Base-by-base conservation (phyloP, 2,113 vertebrate species). In the Microtus richardsoni region DNA sequence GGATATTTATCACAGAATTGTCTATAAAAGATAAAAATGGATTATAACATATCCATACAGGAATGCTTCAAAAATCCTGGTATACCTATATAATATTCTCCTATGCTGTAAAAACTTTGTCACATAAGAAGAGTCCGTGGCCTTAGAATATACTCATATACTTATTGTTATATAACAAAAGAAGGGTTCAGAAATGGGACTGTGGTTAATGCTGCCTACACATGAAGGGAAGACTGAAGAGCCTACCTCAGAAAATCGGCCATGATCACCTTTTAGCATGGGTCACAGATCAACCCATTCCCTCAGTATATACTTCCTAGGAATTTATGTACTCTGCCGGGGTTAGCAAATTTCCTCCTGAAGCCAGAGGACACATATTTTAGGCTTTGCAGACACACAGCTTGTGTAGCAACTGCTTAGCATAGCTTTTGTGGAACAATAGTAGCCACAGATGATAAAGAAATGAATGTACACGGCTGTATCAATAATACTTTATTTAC, bases 401-500 rank as follows among this genome's bases (percentile, higher is more conserved):
- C 33, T 68, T 94, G 73, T 39, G 12, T 13, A 78, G 13, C 58
- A 91, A 49, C 87, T 62, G 62, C 60, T 87, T 36, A 47, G 3
- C 17, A 52, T 85, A 73, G 54, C n/a, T 7, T 80, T 75, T 44
- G 21, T 49, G 47, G 30, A 58, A 54, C 22, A 89, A 66, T 30
- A 93, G 49, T 14, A 85, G 77, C 73, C n/a, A n/a, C 1, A 62
- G 74, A 79, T 4, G 24, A 28, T 58, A 30, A 3, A 49, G 68
- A 47, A 52, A 82, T 89, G 73, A 92, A 92, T n/a, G 64, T 14
- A 13, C 26, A 11, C 6, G 21, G 26, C 36, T 92, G 24, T 93
- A 74, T 80, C 58, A 88, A 52, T 79, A 71, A 88, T 94, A 87
- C 71, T 96, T 96, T 49, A 92, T 58, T 89, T 88, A 54, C 58